Evolutionary conservation across 2,113 vertebrate species (phyloP).

Genomic region (Drymodes brunneopygia): DNA sequence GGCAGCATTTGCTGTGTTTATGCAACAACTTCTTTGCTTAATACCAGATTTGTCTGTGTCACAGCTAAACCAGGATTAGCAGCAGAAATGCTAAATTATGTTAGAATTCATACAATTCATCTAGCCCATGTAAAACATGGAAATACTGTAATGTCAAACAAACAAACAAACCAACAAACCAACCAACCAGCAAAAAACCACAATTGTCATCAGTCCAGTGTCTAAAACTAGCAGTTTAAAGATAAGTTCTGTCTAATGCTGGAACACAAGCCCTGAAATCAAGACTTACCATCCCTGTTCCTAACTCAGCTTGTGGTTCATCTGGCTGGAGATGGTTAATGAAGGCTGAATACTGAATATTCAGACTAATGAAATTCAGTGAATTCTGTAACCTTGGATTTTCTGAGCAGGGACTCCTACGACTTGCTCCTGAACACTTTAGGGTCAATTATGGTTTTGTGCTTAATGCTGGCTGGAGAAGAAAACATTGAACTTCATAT

Average conservation of each 20-base stretch:
- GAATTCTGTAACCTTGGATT: neutral
- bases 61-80: constrained; percentile 25
- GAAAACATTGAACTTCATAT: neutral
- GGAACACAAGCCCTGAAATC: neutral
- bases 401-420: neutral
- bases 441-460: neutral
- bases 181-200: neutral
- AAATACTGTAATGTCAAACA: neutral
- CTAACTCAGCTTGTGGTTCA: neutral
- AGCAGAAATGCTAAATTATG: neutral
- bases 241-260: neutral
- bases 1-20: neutral
- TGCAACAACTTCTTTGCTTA: neutral
- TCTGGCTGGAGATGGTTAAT: neutral
- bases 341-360: neutral
- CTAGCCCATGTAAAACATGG: neutral
- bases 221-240: neutral
- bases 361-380: neutral
- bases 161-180: neutral
- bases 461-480: neutral
- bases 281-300: neutral
- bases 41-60: constrained; percentile 12
- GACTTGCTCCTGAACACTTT: neutral
- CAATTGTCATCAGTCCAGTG: neutral
- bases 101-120: neutral